Percentiles rank a stretch among this genome's conserved stretches.
Evolutionary conservation across 2,888 invertebrate species (phyloP).

Genomic region (Lasius platythorax): DNA sequence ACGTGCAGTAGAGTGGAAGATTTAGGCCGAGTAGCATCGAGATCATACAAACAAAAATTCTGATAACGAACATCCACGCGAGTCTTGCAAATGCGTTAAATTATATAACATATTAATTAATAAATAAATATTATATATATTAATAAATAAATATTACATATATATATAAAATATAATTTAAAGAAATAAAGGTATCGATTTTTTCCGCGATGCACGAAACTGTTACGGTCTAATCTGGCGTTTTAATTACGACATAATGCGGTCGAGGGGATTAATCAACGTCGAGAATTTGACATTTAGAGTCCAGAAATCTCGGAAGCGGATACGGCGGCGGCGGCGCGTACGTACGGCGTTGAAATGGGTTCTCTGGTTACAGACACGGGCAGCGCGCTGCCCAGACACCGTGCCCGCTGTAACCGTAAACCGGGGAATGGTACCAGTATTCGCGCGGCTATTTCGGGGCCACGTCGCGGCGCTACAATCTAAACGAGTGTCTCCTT

Average conservation of each 20-base stretch:
- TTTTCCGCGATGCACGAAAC: neutral
- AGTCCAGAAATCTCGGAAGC: constrained; percentile 70
- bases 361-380: constrained; percentile 78
- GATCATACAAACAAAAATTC: neutral
- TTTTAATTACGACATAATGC: constrained; percentile 25
- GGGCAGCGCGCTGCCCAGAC: constrained; percentile 76
- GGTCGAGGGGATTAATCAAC: constrained; percentile 37
- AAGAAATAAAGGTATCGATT: neutral
- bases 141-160: too few species aligned
- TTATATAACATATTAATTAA: neutral
- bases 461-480: constrained; percentile 70
- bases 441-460: constrained; percentile 76
- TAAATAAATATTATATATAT: too few species aligned
- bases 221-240: neutral
- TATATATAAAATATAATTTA: neutral
- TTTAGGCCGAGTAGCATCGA: neutral
- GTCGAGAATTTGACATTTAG: constrained; percentile 55
- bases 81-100: neutral
- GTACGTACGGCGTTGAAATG: constrained; percentile 67
- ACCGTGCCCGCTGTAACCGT: constrained; percentile 78
- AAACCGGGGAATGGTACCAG: constrained; percentile 76
- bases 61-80: neutral
- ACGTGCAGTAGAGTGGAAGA: neutral
- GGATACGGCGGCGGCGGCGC: constrained; percentile 59
- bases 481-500: constrained; percentile 73